phyloP scores from a whole-genome alignment of 2,888 invertebrate species.

The Polyommatus iphigenia region DNA sequence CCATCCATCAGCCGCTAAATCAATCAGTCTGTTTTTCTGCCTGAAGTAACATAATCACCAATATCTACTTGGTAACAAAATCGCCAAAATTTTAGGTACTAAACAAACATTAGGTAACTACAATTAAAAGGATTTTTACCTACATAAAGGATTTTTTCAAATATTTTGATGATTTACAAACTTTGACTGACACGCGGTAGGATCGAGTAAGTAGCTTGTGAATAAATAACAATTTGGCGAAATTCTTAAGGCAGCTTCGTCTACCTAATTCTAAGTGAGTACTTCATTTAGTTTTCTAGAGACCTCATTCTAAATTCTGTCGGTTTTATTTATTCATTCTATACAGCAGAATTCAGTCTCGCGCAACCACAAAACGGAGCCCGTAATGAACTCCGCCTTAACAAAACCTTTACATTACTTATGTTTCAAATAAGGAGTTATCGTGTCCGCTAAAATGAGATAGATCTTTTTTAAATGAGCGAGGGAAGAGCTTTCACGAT shows the following conservation, averaged over 20 bases:
- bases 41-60: neutral
- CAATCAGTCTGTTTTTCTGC: conserved; percentile 28
- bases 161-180: neutral
- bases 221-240: neutral
- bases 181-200: neutral
- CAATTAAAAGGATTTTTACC: neutral
- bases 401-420: conserved; percentile 26
- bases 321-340: conserved; percentile 24
- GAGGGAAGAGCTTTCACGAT: neutral
- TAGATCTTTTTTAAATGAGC: conserved; percentile 12
- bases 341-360: conserved; percentile 16
- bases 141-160: neutral
- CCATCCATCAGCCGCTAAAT: conserved; percentile 32
- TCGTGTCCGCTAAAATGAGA: neutral
- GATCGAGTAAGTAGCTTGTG: conserved; percentile 31
- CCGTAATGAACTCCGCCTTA: conserved; percentile 22
- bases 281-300: conserved; percentile 23
- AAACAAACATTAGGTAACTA: neutral
- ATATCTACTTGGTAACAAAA: neutral
- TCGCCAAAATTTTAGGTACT: neutral
- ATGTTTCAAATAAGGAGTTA: conserved; percentile 4
- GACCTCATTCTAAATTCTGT: conserved; percentile 13
- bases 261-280: neutral
- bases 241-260: neutral
- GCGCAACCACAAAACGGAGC: conserved; percentile 23